phyloP scores from a whole-genome alignment of 2,113 vertebrate genomes.

The Colinus virginianus region DNA sequence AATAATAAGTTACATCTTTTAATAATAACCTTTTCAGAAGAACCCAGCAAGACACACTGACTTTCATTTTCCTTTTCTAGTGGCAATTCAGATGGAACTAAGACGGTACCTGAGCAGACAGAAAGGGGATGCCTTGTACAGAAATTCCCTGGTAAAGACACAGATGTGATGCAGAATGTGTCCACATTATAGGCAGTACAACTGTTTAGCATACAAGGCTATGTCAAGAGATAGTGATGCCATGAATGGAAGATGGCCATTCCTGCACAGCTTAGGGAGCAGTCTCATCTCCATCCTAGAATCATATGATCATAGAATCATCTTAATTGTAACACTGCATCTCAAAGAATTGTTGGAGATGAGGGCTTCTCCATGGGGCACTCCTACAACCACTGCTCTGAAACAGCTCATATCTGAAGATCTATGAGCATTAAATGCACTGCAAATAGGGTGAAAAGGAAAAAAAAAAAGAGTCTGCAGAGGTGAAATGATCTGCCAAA shows the following conservation, averaged over 20 bases:
- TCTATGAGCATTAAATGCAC: not conserved
- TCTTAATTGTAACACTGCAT: not conserved
- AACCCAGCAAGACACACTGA: not conserved
- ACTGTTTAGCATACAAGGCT: not conserved
- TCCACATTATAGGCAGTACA: not conserved
- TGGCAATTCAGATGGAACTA: not conserved
- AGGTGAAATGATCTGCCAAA: not conserved
- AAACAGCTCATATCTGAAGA: not conserved
- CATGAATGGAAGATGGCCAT: not conserved
- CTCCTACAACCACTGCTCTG: not conserved
- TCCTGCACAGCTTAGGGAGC: not conserved
- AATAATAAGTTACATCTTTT: conserved; percentile 28
- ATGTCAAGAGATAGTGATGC: not conserved
- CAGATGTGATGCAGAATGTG: not conserved
- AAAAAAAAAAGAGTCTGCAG: not conserved
- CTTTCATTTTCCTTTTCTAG: conserved; percentile 51
- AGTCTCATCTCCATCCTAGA: not conserved
- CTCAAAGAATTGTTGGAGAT: not conserved
- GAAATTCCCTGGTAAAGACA: not conserved
- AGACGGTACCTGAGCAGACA: not conserved
- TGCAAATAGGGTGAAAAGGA: not conserved
- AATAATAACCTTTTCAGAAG: conserved; percentile 35
- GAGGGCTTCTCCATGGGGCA: not conserved
- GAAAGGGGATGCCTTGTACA: not conserved
- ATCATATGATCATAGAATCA: too few species aligned